Evolutionary conservation across 2,797 vertebrate species (phyloP).

Genomic region (Sandelia bainsii): DNA sequence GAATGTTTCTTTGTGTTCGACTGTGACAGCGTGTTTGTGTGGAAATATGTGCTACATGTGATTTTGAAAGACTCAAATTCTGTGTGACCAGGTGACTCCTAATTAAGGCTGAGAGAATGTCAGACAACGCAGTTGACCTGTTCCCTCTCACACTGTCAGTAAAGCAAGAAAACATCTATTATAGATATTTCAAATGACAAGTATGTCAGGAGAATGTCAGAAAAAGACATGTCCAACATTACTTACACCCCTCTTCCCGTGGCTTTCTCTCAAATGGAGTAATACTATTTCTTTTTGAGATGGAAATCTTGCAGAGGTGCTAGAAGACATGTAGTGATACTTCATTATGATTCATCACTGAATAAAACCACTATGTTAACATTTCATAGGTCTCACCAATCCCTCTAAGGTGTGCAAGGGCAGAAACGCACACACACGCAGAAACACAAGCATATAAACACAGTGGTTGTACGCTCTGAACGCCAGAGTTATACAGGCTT

Average conservation of each 20-base stretch:
- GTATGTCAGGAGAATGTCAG: constrained; percentile 70
- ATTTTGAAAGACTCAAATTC: constrained; percentile 14
- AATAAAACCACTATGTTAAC: constrained; percentile 51
- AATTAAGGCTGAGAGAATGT: constrained; percentile 62
- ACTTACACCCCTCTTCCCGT: constrained; percentile 49
- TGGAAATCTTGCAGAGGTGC: constrained; percentile 24
- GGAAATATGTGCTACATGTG: constrained; percentile 5
- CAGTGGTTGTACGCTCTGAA: constrained; percentile 43
- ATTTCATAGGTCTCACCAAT: constrained; percentile 36
- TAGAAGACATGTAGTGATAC: constrained; percentile 26
- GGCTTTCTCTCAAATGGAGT: constrained; percentile 28
- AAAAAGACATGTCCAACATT: constrained; percentile 56
- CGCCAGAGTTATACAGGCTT: constrained; percentile 71
- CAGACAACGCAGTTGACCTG: constrained; percentile 54
- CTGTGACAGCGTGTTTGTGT: constrained; percentile 14
- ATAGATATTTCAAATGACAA: constrained; percentile 73
- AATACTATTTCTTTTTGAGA: constrained; percentile 38
- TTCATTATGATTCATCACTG: constrained; percentile 55
- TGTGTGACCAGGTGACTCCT: constrained; percentile 42
- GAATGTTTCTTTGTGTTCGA: constrained; percentile 16
- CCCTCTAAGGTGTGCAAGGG: constrained; percentile 21
- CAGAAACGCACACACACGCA: constrained; percentile 20
- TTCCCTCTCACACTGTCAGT: constrained; percentile 47
- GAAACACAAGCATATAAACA: constrained; percentile 38
- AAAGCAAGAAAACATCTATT: constrained; percentile 64